Evolutionary conservation across 2,888 invertebrate species (phyloP).

Genomic region (Hydrotaea cyrtoneurina): DNA sequence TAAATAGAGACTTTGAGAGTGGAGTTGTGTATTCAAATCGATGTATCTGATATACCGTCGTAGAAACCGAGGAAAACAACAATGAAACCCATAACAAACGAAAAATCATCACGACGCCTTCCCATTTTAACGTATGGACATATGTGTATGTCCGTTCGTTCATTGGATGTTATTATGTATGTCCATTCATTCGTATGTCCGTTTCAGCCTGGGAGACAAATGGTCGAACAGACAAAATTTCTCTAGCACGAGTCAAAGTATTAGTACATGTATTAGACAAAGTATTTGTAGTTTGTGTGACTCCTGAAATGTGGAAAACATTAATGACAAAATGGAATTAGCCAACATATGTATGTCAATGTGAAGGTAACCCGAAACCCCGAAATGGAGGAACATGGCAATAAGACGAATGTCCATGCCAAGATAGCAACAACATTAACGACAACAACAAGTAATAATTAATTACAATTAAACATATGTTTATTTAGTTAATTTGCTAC

Average conservation of each 20-base stretch:
- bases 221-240: neutral
- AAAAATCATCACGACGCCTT: conserved; percentile 30
- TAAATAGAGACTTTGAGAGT: no score
- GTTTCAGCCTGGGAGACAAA: neutral
- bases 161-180: neutral
- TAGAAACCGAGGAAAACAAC: neutral
- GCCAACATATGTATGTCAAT: neutral
- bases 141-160: no score
- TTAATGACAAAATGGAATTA: neutral
- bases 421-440: neutral
- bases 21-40: no score
- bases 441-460: conserved; percentile 36
- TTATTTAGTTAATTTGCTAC: conserved; percentile 56
- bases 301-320: neutral
- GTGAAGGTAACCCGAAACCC: neutral
- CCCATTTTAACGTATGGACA: neutral
- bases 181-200: neutral
- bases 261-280: neutral
- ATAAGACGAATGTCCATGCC: neutral
- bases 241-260: conserved; percentile 6
- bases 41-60: neutral
- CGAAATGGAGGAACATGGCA: neutral
- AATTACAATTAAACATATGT: conserved; percentile 63
- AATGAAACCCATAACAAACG: neutral
- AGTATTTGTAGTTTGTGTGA: neutral